A percentile compares a stretch with the other conserved stretches of the same genome.
Conservation (phyloP, 2,113 vertebrate species). For the Theristicus caerulescens region DNA sequence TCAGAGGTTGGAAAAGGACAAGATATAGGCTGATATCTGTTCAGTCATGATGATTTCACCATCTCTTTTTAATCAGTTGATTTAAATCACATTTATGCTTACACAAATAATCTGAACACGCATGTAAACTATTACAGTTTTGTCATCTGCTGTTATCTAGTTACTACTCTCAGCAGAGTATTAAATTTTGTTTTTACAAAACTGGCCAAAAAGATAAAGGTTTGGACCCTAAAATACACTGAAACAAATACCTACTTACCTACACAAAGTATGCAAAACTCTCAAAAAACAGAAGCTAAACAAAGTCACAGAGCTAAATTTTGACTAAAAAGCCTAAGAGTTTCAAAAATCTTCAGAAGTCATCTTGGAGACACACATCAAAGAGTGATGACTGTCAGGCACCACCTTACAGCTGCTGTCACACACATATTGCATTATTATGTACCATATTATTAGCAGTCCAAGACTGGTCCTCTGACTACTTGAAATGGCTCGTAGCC, state of each 20-base stretch:
- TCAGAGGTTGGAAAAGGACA: neutral
- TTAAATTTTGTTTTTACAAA: neutral
- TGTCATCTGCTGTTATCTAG: neutral
- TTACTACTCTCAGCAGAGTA: neutral
- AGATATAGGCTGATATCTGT: neutral
- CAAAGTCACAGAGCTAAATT: neutral
- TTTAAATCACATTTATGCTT: neutral
- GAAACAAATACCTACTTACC: neutral
- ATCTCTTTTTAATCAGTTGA: neutral
- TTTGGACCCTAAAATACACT: neutral
- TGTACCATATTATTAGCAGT: too few relatives aligned
- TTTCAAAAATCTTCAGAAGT: neutral
- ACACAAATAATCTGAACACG: neutral
- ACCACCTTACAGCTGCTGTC: neutral
- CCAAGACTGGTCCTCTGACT: neutral
- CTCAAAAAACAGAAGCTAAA: neutral
- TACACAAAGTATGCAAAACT: neutral
- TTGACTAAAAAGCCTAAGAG: neutral
- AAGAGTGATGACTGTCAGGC: neutral
- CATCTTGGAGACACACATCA: neutral
- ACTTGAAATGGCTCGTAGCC: neutral
- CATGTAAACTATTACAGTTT: neutral
- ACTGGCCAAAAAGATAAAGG: neutral
- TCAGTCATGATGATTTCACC: neutral
- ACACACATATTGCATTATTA: too few relatives aligned